Base-by-base conservation (phyloP, 2,888 invertebrate species). In the Sylvicola fuscatus region DNA sequence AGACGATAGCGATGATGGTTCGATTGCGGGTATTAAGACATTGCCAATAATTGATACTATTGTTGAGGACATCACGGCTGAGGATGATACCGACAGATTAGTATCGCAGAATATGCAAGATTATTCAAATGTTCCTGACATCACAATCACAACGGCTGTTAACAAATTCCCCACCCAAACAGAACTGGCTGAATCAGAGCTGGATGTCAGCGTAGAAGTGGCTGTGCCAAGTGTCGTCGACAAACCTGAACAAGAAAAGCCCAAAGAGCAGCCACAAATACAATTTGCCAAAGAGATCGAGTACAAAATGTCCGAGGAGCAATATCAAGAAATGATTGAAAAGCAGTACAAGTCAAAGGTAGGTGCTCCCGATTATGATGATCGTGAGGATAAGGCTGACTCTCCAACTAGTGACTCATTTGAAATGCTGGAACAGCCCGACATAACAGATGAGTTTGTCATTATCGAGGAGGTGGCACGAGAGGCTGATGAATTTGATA, bases 391-490 rank as follows among this genome's bases (percentile, higher is more conserved):
- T 45, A 66, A 65, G 46, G 66, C 68, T 41, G 76, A 80, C 44
- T 83, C 83, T 0, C 82, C 82, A 1, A 74, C 70, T 8, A 79
- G 77, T 47, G 84, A 84, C 52, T 84, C 84, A 15, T 86, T 86
- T 53, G 86, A 86, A 64, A 69, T 86, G 65, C 64, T 86, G 2
- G 84, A 86, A 46, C 83, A 82, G 49, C 83, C 84, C 1, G 81
- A 81, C 49, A 71, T 84, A 44, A 78, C 81, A 44, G 86, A 86
- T 48, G 84, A 86, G 46, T 84, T 84, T 49, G 81, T 86, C 1
- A 81, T 84, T 0, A 78, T 84, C 41, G 84, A 84, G 59, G 86
- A 86, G 55, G 83, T 86, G 2, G 84, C 79, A 2, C 79, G 75
- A 50, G 84, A 86, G 60, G 84, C 84, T 1, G 71, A 75, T 45